Conservation (phyloP, 2,113 vertebrate species). For the Apteryx owenii region DNA sequence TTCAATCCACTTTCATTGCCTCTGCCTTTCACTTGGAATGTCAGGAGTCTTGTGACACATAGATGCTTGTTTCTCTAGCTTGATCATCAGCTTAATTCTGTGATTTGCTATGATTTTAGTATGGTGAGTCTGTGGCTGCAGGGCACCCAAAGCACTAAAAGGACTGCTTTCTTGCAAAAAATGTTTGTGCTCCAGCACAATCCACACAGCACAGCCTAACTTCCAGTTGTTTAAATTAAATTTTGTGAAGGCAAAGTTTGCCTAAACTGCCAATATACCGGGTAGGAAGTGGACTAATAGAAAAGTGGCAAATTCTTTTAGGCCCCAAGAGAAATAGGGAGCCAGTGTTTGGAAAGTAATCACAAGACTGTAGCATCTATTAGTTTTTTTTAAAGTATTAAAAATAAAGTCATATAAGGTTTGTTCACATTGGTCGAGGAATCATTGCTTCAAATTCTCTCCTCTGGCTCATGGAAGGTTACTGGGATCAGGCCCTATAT, state of each 20-base stretch:
- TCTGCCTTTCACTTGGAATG: neutral
- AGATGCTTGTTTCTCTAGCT: neutral
- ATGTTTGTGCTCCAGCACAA: neutral
- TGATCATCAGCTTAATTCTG: neutral
- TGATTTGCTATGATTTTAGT: neutral
- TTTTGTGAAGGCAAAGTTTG: neutral
- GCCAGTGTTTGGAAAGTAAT: conserved; percentile 1
- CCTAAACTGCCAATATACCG: neutral
- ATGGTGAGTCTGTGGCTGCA: neutral
- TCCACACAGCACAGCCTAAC: neutral
- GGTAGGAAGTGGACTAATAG: conserved; percentile 17
- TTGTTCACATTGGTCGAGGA: neutral
- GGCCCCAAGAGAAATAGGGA: neutral
- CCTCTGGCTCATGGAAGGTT: neutral
- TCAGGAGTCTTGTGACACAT: neutral
- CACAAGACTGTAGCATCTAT: neutral
- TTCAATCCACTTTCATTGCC: neutral
- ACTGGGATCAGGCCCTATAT: neutral
- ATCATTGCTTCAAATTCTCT: neutral
- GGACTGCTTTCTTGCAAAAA: conserved; percentile 11
- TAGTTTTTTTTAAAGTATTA: neutral
- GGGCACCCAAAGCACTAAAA: neutral
- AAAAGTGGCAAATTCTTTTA: neutral
- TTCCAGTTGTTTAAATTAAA: conserved; percentile 32
- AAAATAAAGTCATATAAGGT: neutral